Percentiles rank a stretch among this genome's conserved stretches.
Evolutionary conservation across 2,113 vertebrate genomes (phyloP).

Genomic region (Melanocharis versteri): DNA sequence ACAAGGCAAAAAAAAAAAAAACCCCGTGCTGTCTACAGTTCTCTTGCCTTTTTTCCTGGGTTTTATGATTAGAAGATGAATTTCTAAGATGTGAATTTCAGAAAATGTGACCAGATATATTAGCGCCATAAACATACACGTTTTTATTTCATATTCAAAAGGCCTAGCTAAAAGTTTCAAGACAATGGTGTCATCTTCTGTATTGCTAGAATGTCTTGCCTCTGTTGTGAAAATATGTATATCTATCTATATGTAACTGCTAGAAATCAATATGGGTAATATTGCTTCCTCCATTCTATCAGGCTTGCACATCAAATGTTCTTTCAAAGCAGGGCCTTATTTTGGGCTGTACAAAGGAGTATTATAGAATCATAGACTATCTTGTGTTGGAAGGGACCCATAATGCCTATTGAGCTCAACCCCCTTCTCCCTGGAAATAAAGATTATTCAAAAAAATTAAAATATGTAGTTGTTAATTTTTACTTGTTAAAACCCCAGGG

Average conservation of each 20-base stretch:
- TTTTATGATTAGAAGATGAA: not conserved
- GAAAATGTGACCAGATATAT: not conserved
- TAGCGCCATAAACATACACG: not conserved
- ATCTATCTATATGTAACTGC: not conserved
- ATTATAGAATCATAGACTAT: not conserved
- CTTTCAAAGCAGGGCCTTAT: not conserved
- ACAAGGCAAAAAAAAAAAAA: not conserved
- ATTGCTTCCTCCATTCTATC: not conserved
- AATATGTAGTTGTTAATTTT: not conserved
- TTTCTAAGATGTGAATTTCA: not conserved
- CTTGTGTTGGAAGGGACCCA: not conserved
- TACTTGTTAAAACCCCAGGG: not conserved
- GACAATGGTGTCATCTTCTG: not conserved
- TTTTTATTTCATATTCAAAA: not conserved
- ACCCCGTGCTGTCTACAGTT: not conserved
- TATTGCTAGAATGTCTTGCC: not conserved
- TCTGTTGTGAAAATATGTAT: not conserved
- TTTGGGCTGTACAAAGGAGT: not conserved
- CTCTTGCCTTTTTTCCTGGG: not conserved
- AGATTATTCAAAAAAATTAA: not conserved
- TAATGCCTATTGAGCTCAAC: not conserved
- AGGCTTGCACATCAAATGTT: not conserved
- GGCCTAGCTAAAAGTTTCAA: not conserved
- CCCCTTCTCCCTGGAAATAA: not conserved
- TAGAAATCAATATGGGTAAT: not conserved